phyloP scores from a whole-genome alignment of 2,888 invertebrate genomes.

The Pseudococcus longispinus region DNA sequence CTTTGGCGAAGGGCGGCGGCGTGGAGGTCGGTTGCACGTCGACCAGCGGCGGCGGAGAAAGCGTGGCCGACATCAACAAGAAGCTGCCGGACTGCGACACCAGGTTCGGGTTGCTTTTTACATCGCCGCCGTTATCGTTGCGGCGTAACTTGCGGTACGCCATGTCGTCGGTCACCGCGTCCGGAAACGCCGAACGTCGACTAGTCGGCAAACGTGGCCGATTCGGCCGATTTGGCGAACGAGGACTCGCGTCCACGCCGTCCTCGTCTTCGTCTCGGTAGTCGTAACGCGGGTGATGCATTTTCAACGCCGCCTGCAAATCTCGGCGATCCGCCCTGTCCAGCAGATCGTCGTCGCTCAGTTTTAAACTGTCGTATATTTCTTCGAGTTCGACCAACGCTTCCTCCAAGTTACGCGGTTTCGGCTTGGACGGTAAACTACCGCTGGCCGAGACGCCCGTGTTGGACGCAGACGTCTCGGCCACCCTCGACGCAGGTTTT shows the following conservation, averaged over 20 bases:
- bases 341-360: slow-evolving; percentile 81
- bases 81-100: slow-evolving; percentile 70
- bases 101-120: slow-evolving; percentile 59
- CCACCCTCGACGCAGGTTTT: slow-evolving; percentile 61
- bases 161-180: slow-evolving; percentile 80
- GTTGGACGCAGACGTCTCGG: slow-evolving; percentile 60
- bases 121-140: slow-evolving; percentile 66
- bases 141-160: slow-evolving; percentile 77
- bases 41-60: slow-evolving; percentile 62
- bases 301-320: slow-evolving; percentile 63
- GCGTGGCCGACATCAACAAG: slow-evolving; percentile 73
- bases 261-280: neutral
- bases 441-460: slow-evolving; percentile 53
- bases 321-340: slow-evolving; percentile 70
- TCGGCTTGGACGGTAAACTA: slow-evolving; percentile 62
- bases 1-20: slow-evolving; percentile 62
- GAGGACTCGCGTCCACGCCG: neutral
- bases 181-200: slow-evolving; percentile 64
- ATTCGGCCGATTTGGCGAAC: neutral
- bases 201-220: slow-evolving; percentile 36
- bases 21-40: slow-evolving; percentile 55
- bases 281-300: slow-evolving; percentile 60
- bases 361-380: slow-evolving; percentile 86
- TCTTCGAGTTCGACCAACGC: slow-evolving; percentile 88
- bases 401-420: slow-evolving; percentile 83